A percentile compares a stretch with the other conserved stretches of the same genome.
phyloP scores from a whole-genome alignment of 2,888 invertebrate genomes.

The Tenthredo notha region DNA sequence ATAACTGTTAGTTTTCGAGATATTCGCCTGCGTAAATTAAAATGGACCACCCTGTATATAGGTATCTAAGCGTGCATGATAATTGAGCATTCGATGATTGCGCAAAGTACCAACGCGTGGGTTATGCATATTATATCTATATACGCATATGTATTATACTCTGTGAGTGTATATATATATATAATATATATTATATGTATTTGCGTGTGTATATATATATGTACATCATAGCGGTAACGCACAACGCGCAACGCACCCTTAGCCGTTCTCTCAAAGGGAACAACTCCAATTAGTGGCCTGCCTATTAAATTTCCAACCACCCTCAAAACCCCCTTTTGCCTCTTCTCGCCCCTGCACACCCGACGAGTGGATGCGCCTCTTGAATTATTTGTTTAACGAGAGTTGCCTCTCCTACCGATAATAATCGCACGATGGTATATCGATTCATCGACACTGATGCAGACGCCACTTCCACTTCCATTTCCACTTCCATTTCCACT shows the following conservation, averaged over 20 bases:
- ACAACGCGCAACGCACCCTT: constrained; percentile 55
- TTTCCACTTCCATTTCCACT: neutral
- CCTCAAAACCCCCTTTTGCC: constrained; percentile 49
- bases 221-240: constrained; percentile 42
- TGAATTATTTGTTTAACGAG: constrained; percentile 52
- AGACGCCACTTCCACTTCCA: neutral
- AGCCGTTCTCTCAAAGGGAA: constrained; percentile 64
- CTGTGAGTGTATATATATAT: neutral
- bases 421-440: constrained; percentile 22
- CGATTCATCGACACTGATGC: constrained; percentile 29
- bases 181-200: neutral
- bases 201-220: neutral
- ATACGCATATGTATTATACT: neutral
- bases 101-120: constrained; percentile 36
- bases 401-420: constrained; percentile 40
- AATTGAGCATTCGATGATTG: constrained; percentile 54
- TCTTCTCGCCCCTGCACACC: constrained; percentile 23
- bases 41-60: too few relatives aligned
- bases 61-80: constrained; percentile 49
- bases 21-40: too few relatives aligned
- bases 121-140: neutral
- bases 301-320: constrained; percentile 60
- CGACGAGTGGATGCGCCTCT: constrained; percentile 49
- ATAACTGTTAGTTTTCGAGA: too few relatives aligned
- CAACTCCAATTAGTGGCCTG: constrained; percentile 65